Evolutionary conservation across 2,113 vertebrate genomes (phyloP), one percentile per base, ranked within the genome.

Genomic region (Podarcis cretensis): DNA sequence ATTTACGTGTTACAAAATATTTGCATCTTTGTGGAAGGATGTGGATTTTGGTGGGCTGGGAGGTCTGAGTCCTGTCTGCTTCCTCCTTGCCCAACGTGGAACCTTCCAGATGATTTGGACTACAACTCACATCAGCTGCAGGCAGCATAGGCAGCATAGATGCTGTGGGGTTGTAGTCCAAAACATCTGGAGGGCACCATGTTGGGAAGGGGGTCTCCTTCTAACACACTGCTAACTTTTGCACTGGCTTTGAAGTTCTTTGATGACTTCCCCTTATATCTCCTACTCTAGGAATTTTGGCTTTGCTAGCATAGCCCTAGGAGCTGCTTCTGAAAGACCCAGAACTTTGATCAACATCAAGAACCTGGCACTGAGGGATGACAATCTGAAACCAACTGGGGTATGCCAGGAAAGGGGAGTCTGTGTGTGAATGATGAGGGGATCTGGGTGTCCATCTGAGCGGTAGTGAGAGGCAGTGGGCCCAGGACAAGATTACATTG

Each of bases 201-300:
- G 59, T 14, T 63, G 13, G 59, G 59, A 63, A 54, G 59, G 18
- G 59, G 5, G 59, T 63, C 13, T 63, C 14, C 59, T 63, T 63
- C 59, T 20, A 63, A 63, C 73, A 37, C 35, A 6, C 27, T 13
- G 30, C 30, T 7, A 20, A 14, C 14, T 30, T 16, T 9, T 68
- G 59, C 65, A 68, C 3, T 10, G 7, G 37, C 23, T 16, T 43
- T 13, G 37, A 48, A 66, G 10, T 20, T 6, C 7, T 30, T 57
- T 3, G 5, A 2, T n/a, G 3, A 77, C 30, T 57, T 21, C 21
- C 12, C 13, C 84, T 32, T 63, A 57, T n/a, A 75, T 85, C 8
- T 1, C 84, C 68, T 37, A 84, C 71, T 57, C 30, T 27, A 96
- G 96, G 27, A 85, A 92, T 83, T 92, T 95, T 76, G 96, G 96